These are phyloP conservation scores for Vandiemenella viatica DNA, from an alignment of 2,888 invertebrate genomes.

Conservation along the genomic window DNA sequence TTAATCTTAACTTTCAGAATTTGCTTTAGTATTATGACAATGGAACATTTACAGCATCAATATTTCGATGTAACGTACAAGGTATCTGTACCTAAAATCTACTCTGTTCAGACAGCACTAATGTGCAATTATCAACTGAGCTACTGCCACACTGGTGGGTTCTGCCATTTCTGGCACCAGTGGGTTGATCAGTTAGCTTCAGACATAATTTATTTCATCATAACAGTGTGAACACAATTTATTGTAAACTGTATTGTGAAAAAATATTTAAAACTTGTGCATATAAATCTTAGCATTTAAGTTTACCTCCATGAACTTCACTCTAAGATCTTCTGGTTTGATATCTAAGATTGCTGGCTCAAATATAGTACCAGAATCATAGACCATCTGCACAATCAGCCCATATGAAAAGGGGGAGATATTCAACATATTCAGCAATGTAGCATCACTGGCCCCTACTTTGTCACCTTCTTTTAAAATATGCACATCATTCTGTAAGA, in stretches of 20 bases:
- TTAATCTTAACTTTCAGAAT: no score
- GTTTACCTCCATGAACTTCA: constrained; percentile 63
- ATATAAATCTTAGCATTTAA: neutral
- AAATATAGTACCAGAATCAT: constrained; percentile 96
- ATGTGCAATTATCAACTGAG: constrained; percentile 20
- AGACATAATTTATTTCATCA: constrained; percentile 25
- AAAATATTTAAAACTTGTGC: no score
- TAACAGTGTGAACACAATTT: constrained; percentile 6
- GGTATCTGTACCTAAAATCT: no score
- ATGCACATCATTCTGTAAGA: constrained; percentile 60
- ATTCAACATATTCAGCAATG: constrained; percentile 98
- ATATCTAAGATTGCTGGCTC: constrained; percentile 95
- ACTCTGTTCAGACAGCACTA: constrained; percentile 23
- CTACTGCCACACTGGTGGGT: constrained; percentile 27
- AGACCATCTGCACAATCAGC: constrained; percentile 88
- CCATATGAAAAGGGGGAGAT: constrained; percentile 99
- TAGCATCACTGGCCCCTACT: constrained; percentile 97
- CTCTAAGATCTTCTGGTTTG: constrained; percentile 86
- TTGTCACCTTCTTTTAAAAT: constrained; percentile 89
- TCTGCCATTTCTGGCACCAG: constrained; percentile 33
- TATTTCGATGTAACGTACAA: no score
- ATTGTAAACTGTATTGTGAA: no score
- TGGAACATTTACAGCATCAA: no score
- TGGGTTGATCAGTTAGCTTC: constrained; percentile 22
- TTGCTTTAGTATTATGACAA: no score